Percentiles rank a stretch among this genome's conserved stretches.
phyloP scores from a whole-genome alignment of 2,113 vertebrate species.

The Stigmatopora nigra region DNA sequence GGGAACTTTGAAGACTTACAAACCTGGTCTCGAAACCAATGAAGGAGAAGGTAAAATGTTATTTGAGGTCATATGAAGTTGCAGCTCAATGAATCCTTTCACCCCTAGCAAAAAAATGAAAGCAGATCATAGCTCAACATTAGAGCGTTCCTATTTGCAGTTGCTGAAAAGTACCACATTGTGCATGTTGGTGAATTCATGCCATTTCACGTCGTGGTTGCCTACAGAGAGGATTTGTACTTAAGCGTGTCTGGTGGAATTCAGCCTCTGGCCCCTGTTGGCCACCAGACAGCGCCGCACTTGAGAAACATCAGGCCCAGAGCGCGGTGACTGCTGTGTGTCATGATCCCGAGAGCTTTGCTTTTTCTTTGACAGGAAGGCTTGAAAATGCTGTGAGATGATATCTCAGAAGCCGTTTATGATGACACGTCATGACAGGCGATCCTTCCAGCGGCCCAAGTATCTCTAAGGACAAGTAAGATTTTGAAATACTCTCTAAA shows the following conservation, averaged over 20 bases:
- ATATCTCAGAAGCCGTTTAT: conserved; percentile 69
- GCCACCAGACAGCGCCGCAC: conserved; percentile 60
- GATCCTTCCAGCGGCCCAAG: conserved; percentile 52
- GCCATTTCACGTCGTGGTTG: conserved; percentile 9
- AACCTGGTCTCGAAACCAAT: too few relatives aligned
- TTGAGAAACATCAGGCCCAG: conserved; percentile 61
- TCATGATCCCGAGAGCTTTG: conserved; percentile 70
- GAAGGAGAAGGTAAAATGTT: too few relatives aligned
- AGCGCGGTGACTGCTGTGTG: conserved; percentile 68
- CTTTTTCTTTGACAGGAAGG: conserved; percentile 69
- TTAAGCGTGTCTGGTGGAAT: conserved; percentile 42
- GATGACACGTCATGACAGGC: conserved; percentile 69
- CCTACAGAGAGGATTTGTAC: conserved; percentile 30
- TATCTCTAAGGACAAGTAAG: conserved; percentile 26
- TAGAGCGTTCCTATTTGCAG: conserved; percentile 10
- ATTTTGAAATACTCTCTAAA: conserved; percentile 16
- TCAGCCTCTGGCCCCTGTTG: conserved; percentile 49
- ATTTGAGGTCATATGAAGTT: too few relatives aligned
- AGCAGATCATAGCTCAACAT: conserved; percentile 8
- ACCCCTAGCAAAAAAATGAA: not conserved
- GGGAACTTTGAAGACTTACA: too few relatives aligned
- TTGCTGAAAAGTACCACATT: conserved; percentile 15
- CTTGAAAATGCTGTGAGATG: conserved; percentile 70
- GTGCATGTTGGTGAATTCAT: conserved; percentile 17
- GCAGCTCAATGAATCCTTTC: not conserved